These are phyloP conservation scores for Trachelus tabidus DNA, from an alignment of 2,888 invertebrate genomes.

Conservation along the genomic window DNA sequence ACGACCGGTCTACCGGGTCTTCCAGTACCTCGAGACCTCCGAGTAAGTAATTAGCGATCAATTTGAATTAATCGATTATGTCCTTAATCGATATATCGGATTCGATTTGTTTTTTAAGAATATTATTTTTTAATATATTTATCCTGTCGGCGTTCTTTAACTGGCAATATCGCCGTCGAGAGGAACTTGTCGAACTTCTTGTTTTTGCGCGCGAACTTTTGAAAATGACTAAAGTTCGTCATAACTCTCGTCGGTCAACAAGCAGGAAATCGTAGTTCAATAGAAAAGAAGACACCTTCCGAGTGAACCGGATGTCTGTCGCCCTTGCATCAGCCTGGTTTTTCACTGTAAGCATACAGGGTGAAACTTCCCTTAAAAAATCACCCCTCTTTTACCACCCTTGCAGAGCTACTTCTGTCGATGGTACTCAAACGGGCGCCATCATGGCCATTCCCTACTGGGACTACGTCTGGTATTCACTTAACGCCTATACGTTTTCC, in stretches of 20 bases:
- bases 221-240: neutral
- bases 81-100: neutral
- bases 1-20: constrained; percentile 83
- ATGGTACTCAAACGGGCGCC: neutral
- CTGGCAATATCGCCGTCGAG: neutral
- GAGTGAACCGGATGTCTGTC: neutral
- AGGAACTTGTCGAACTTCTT: neutral
- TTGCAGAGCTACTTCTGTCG: neutral
- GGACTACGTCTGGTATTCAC: neutral
- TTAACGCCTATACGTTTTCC: neutral
- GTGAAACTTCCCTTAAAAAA: neutral
- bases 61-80: neutral
- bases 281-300: neutral
- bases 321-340: neutral
- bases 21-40: constrained; percentile 82
- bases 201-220: neutral
- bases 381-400: neutral
- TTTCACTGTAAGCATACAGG: neutral
- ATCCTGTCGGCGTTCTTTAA: too few relatives aligned
- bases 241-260: neutral
- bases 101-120: neutral
- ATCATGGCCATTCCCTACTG: neutral
- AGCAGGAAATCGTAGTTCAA: neutral
- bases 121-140: neutral
- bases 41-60: constrained; percentile 70